phyloP scores from a whole-genome alignment of 1,140 invertebrate species.

The Piezodorus guildinii region DNA sequence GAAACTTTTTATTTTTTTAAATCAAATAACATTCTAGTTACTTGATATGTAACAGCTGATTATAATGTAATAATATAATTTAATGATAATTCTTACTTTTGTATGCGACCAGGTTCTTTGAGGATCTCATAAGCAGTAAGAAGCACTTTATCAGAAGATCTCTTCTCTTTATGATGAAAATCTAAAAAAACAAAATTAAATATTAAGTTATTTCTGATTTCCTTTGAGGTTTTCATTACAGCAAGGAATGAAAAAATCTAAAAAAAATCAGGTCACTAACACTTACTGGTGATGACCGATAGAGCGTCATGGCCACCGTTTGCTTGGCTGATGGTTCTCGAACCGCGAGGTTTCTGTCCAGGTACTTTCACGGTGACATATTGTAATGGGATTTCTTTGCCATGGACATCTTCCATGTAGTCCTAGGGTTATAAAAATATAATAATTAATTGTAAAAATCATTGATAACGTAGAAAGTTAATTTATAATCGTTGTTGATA shows the following conservation, averaged over 20 bases:
- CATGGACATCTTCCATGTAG: constrained; percentile 95
- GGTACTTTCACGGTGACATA: constrained; percentile 96
- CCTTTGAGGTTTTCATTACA: neutral
- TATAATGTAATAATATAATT: neutral
- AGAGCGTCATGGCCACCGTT: constrained; percentile 49
- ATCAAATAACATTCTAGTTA: too few relatives aligned
- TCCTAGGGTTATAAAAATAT: constrained; percentile 46
- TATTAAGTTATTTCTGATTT: neutral
- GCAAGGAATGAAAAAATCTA: neutral
- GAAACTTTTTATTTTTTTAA: too few relatives aligned
- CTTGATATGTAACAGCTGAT: too few relatives aligned
- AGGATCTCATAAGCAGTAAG: constrained; percentile 56
- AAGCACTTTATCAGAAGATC: constrained; percentile 49
- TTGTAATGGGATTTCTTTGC: constrained; percentile 91
- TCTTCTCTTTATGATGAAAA: constrained; percentile 43
- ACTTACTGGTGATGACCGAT: constrained; percentile 40
- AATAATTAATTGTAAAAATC: constrained; percentile 7
- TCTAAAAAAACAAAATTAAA: constrained; percentile 31
- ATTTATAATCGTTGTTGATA: constrained; percentile 1
- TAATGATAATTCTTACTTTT: constrained; percentile 29
- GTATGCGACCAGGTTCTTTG: constrained; percentile 46
- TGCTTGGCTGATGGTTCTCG: constrained; percentile 60
- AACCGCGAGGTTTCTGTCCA: constrained; percentile 81
- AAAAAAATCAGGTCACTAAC: constrained; percentile 19
- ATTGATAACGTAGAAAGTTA: constrained; percentile 3